Evolutionary conservation across 2,797 vertebrate species (phyloP), one percentile per base, ranked within the genome.

Genomic region (Clarias laeviceps): DNA sequence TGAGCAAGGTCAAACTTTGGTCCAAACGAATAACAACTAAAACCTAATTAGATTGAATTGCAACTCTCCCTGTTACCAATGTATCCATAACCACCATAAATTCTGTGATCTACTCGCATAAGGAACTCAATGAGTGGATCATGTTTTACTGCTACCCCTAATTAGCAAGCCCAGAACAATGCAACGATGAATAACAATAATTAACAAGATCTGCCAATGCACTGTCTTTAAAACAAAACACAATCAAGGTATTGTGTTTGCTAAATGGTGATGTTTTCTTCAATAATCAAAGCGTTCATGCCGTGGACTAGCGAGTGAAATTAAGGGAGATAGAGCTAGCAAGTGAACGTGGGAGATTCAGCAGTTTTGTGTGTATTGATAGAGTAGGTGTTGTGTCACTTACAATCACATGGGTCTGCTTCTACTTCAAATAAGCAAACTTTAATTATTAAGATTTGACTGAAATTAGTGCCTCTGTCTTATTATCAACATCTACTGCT

Each of bases 221-320:
- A 18, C 50, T 57, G 65, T 82, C 83, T 87, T 84, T 65, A 83
- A 87, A 89, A 74, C 83, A 76, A 80, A 80, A 17, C 27, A 57
- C 65, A 86, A 62, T 81, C 77, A 79, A n/a, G 77, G 57, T 79
- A 79, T 40, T 79, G 77, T 79, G 59, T 40, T 79, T n/a, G 59
- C 57, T 40, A 79, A 79, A n/a, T 64, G 24, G 32, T 45, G 18
- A 22, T 76, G 54, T 57, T 79, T 79, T 64, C n/a, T 64, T 62
- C 77, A 40, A 24, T 24, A 59, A 78, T n/a, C 15, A 27, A 1
- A 62, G 68, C 34, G 45, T 61, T 61, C 22, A 64, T 14, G 54
- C 18, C 34, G 29, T 61, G 74, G 74, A 37, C 29, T 12, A 77
- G 74, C 20, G 27, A 34, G 29, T 0, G 29, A 20, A 61, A 78